Evolutionary conservation across 1,140 invertebrate species (phyloP).

Genomic region (Sinella curviseta): DNA sequence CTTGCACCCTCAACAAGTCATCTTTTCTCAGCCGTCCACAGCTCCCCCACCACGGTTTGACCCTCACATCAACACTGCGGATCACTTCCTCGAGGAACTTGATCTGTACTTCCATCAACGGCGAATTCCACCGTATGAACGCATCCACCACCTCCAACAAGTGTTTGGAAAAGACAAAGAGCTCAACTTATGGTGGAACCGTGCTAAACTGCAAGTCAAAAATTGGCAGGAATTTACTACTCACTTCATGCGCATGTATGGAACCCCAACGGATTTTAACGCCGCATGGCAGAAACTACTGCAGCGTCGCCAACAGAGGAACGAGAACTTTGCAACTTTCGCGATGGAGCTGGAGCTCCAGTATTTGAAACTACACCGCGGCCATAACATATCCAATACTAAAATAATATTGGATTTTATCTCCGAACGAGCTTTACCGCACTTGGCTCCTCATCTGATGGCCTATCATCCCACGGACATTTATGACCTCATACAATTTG

Average conservation of each 20-base stretch:
- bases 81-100: not conserved
- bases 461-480: not conserved
- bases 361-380: not conserved
- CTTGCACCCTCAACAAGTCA: too few relatives aligned
- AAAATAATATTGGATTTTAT: not conserved
- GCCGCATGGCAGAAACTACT: not conserved
- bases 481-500: not conserved
- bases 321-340: not conserved
- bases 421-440: not conserved
- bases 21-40: too few relatives aligned
- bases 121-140: too few relatives aligned
- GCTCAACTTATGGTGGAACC: not conserved
- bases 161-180: not conserved
- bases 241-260: not conserved
- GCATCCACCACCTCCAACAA: not conserved
- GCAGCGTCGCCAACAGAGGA: not conserved
- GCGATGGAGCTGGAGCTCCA: conserved; percentile 14
- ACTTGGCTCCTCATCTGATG: not conserved
- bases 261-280: not conserved
- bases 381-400: not conserved
- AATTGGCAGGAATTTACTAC: not conserved
- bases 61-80: not conserved
- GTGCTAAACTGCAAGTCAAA: not conserved
- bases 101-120: not conserved
- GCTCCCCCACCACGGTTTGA: too few relatives aligned